phyloP scores from a whole-genome alignment of 2,113 vertebrate genomes.

The Charadrius vociferus region DNA sequence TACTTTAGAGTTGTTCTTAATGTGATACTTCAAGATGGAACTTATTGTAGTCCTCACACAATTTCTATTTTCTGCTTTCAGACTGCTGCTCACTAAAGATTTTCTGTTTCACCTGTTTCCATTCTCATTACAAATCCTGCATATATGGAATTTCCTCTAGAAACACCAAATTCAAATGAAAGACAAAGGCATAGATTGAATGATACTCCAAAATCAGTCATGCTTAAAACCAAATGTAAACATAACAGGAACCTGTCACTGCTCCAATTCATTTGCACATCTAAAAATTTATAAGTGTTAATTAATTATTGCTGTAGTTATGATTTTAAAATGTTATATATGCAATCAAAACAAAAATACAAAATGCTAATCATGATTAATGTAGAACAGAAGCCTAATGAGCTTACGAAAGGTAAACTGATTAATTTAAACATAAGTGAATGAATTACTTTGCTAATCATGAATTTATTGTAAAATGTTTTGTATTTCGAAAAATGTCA shows the following conservation, averaged over 20 bases:
- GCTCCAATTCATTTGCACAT: background rate
- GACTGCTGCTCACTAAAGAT: background rate
- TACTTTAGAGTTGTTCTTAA: background rate
- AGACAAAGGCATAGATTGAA: background rate
- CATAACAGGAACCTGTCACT: background rate
- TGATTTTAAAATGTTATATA: constrained; percentile 5
- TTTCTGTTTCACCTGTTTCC: background rate
- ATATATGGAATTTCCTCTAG: background rate
- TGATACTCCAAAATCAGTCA: background rate
- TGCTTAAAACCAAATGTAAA: background rate
- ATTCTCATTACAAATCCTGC: background rate
- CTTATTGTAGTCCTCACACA: background rate
- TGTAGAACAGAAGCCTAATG: constrained; percentile 10
- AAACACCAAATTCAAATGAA: background rate
- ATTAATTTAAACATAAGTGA: constrained; percentile 29
- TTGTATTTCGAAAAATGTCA: constrained; percentile 8
- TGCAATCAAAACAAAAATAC: constrained; percentile 53
- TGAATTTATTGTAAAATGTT: background rate
- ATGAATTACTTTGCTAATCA: constrained; percentile 10
- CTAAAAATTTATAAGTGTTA: background rate
- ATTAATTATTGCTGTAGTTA: constrained; percentile 6
- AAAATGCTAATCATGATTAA: constrained; percentile 24
- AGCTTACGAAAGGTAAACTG: constrained; percentile 20
- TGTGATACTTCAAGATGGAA: background rate
- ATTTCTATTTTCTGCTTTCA: background rate